phyloP scores from a whole-genome alignment of 2,888 invertebrate genomes.

The Eudasyphora cyanicolor region DNA sequence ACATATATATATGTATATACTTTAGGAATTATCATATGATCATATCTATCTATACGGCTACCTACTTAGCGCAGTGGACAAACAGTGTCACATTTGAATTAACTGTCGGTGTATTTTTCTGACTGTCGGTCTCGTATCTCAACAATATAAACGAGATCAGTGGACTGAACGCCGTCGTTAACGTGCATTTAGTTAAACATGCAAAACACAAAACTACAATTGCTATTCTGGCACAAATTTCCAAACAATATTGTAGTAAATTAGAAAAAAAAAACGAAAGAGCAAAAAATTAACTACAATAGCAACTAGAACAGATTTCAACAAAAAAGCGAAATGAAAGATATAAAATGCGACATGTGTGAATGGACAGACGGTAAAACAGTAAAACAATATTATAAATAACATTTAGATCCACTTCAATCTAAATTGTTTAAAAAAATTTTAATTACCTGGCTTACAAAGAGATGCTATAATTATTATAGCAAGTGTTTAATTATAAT shows the following conservation, averaged over 20 bases:
- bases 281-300: background rate
- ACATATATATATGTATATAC: too few relatives aligned
- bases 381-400: too few relatives aligned
- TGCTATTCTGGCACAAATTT: slow-evolving; percentile 23
- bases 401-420: too few relatives aligned
- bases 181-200: slow-evolving; percentile 21
- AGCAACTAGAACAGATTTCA: slow-evolving; percentile 16
- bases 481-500: background rate
- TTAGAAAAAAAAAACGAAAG: background rate
- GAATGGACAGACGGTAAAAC: background rate
- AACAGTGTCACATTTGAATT: slow-evolving; percentile 13
- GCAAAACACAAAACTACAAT: slow-evolving; percentile 32
- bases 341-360: background rate
- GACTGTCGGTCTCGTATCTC: background rate
- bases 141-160: slow-evolving; percentile 38
- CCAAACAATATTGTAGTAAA: background rate
- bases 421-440: too few relatives aligned
- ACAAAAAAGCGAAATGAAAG: too few relatives aligned
- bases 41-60: background rate
- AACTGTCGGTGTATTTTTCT: background rate
- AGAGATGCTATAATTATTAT: slow-evolving; percentile 1
- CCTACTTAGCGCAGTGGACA: background rate
- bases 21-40: too few relatives aligned
- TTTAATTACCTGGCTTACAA: too few relatives aligned
- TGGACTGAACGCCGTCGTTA: slow-evolving; percentile 5